Base-by-base conservation (phyloP, 2,888 invertebrate genomes). In the Dynastes tityus region DNA sequence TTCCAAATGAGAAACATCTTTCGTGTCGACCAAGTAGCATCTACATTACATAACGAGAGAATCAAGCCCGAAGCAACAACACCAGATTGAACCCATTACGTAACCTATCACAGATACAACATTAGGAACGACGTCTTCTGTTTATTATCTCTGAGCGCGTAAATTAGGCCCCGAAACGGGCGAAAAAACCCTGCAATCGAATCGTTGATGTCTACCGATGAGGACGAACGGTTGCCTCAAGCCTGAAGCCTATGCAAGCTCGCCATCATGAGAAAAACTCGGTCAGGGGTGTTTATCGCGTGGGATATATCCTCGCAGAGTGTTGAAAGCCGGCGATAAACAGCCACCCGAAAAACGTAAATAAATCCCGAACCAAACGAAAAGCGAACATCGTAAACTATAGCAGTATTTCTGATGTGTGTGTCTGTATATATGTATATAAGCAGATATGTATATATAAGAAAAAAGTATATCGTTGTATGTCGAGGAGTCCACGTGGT, bases 281-380 rank as follows among this genome's bases (percentile, higher is more conserved):
- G 71, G 71, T 71, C 71, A 71, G 70, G 71, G 70, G 70, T 55
- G 70, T 71, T 55, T 71, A 55, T 37, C 29, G 58, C 71, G 22
- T 49, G 22, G 51, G 40, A 71, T 51, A 71, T 71, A 71, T 71
- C 58, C 58, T 55, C 71, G 71, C 32, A 32, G 29, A 58, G 71
- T 71, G 71, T 58, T 71, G 71, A 71, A 71, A 71, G 8, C 71
- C 45, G 16, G 58, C 55, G 55, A 55, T 71, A 71, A 71, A 71
- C 71, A 71, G 45, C 40, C 58, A 22, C 37, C 71, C 29, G 22
- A 71, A 71, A 55, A 68, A 68, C 68, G 68, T 68, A 68, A 68
- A 68, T 37, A 68, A 45, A 51, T 68, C 22, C 68, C 27, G 37
- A 45, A 51, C 49, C 22, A 45, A 68, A 68, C 45, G 45, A 45